phyloP scores from a whole-genome alignment of 2,888 invertebrate species.

The Hecatera dysodea region DNA sequence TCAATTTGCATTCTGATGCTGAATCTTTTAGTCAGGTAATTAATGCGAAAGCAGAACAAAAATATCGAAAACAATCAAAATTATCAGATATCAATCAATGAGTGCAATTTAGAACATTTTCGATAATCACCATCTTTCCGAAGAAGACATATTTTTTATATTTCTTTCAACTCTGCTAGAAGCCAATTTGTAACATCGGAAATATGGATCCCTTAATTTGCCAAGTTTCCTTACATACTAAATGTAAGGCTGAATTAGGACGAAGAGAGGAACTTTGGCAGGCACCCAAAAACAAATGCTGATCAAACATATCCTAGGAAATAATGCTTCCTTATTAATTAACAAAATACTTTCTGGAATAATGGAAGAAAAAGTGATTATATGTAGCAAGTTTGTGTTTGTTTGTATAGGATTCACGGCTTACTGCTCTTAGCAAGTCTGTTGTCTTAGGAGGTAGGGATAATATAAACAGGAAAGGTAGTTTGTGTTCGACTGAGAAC shows the following conservation, averaged over 20 bases:
- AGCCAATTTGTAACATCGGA: neutral
- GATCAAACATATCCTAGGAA: constrained; percentile 15
- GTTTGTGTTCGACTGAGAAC: constrained; percentile 31
- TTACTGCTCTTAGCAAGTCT: constrained; percentile 21
- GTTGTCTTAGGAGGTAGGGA: constrained; percentile 48
- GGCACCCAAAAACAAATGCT: constrained; percentile 34
- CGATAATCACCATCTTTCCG: too few species aligned
- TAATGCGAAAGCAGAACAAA: neutral
- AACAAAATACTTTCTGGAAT: constrained; percentile 31
- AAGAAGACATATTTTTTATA: too few species aligned
- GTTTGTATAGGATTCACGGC: constrained; percentile 37
- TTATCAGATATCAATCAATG: neutral
- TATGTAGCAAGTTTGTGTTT: constrained; percentile 36
- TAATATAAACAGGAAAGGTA: constrained; percentile 47
- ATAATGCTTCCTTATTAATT: constrained; percentile 37
- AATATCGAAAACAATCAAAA: neutral
- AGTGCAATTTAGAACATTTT: too few species aligned
- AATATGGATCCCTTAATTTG: neutral
- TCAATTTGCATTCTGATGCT: neutral
- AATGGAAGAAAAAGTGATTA: constrained; percentile 5
- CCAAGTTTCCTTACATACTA: neutral
- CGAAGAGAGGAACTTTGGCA: constrained; percentile 18
- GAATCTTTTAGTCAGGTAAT: neutral
- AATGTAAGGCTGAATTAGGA: neutral
- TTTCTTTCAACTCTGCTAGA: neutral